Evolutionary conservation across 2,797 vertebrate genomes (phyloP).

Genomic region (Chrysocyon brachyurus): DNA sequence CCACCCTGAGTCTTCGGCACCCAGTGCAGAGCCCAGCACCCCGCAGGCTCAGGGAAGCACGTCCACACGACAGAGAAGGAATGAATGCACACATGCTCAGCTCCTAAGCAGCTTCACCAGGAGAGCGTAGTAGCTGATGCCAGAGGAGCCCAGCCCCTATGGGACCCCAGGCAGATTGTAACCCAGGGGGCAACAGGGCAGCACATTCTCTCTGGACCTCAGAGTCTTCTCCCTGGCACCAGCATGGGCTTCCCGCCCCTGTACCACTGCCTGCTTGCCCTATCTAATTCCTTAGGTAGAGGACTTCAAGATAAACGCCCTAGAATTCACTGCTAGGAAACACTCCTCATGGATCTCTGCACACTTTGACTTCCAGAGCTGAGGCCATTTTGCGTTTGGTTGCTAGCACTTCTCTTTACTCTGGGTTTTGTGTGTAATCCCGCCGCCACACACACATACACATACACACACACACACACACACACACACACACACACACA

Average conservation of each 20-base stretch:
- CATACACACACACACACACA: background rate
- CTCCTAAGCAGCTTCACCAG: background rate
- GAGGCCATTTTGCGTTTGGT: background rate
- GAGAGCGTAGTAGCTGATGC: background rate
- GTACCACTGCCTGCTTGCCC: background rate
- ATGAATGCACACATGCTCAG: no score
- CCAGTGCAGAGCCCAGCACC: background rate
- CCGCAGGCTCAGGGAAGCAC: background rate
- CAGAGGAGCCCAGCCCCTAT: no score
- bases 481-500: no score
- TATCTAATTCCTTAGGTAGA: background rate
- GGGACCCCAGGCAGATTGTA: background rate
- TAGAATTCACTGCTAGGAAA: background rate
- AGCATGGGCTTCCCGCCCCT: fast-evolving
- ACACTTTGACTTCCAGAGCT: background rate
- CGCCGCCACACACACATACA: no score
- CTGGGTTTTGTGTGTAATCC: background rate
- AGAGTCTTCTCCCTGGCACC: background rate
- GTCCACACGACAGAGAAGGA: background rate
- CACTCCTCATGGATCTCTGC: background rate
- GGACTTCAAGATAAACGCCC: background rate
- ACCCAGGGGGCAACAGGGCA: background rate
- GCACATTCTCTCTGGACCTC: background rate
- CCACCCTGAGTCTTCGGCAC: background rate
- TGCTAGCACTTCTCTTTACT: background rate